phyloP scores from a whole-genome alignment of 2,113 vertebrate genomes.

The Carollia perspicillata region DNA sequence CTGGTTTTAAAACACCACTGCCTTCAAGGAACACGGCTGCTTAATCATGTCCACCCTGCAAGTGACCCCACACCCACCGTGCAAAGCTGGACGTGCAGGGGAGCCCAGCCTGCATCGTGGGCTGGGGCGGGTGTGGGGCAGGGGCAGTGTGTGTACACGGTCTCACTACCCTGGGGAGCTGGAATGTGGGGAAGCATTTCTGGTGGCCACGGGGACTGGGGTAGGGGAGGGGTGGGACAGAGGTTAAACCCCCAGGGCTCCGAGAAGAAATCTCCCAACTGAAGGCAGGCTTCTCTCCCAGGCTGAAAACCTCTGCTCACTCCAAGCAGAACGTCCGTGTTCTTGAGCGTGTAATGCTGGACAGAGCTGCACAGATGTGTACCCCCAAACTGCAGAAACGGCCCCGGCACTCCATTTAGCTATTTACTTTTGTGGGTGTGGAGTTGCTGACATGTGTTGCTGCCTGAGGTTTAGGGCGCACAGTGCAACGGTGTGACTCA shows the following conservation, averaged over 20 bases:
- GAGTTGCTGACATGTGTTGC: neutral
- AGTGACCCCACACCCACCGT: neutral
- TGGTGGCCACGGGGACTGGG: neutral
- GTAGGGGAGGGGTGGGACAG: rapidly evolving
- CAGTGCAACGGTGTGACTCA: neutral
- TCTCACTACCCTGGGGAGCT: neutral
- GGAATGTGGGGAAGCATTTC: neutral
- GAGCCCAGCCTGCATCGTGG: rapidly evolving
- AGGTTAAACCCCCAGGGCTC: neutral
- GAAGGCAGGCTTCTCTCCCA: neutral
- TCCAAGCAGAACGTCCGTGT: neutral
- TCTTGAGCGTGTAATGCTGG: neutral
- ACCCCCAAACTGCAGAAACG: neutral
- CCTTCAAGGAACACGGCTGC: neutral
- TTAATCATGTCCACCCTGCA: neutral
- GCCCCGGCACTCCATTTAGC: neutral
- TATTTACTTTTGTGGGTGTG: neutral
- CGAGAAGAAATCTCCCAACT: neutral
- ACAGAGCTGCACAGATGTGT: neutral
- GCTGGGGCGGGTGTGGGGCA: no score
- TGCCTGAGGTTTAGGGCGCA: neutral
- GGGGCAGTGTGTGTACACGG: neutral
- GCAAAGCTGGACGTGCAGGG: neutral
- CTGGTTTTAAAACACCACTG: neutral
- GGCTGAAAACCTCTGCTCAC: neutral